These are phyloP conservation scores for Pseudomyrmex pallidus DNA, from an alignment of 1,140 invertebrate genomes.

Conservation along the genomic window DNA sequence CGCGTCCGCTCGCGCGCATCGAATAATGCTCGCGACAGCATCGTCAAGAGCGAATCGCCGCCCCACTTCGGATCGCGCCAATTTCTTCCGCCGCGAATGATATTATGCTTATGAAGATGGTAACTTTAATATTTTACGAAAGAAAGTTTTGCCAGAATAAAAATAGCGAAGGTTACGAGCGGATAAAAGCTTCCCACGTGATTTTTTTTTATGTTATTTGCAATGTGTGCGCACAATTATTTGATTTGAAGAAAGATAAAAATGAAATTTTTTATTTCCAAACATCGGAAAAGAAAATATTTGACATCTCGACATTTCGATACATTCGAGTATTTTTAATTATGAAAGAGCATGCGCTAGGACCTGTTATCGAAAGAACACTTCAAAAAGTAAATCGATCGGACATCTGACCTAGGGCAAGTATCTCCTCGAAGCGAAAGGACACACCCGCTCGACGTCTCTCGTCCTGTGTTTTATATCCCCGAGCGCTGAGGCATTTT, in stretches of 20 bases:
- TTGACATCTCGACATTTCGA: background rate
- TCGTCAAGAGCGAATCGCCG: conserved; percentile 16
- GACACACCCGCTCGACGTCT: background rate
- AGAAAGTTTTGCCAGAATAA: background rate
- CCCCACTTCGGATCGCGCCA: background rate
- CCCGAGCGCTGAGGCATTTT: conserved; percentile 28
- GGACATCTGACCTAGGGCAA: conserved; percentile 38
- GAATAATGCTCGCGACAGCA: conserved; percentile 2
- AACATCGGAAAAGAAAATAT: background rate
- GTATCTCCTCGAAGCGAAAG: conserved; percentile 24
- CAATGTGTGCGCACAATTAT: background rate
- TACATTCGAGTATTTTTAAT: conserved; percentile 38
- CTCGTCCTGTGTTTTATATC: background rate
- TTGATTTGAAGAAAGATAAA: background rate
- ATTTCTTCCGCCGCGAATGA: conserved; percentile 13
- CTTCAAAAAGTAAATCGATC: conserved; percentile 52
- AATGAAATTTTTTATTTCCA: no score
- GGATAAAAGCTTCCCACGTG: no score
- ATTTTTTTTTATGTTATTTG: background rate
- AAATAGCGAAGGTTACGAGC: no score
- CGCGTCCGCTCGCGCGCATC: background rate
- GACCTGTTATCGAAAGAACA: conserved; percentile 31
- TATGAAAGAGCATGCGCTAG: background rate
- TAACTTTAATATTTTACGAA: background rate
- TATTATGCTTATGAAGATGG: background rate